These are phyloP conservation scores for Nixonia krombeini DNA, from an alignment of 1,140 invertebrate genomes.

Conservation along the genomic window DNA sequence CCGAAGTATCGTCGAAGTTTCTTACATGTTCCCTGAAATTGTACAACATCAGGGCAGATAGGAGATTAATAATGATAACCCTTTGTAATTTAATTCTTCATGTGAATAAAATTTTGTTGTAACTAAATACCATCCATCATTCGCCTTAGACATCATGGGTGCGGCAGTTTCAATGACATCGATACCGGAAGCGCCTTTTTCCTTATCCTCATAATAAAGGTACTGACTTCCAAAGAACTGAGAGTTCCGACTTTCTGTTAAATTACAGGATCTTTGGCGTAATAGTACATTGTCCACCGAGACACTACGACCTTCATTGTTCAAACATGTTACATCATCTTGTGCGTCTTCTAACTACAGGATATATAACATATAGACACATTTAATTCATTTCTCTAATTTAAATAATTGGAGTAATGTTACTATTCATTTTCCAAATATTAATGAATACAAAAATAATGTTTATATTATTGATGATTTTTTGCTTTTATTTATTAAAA, in stretches of 20 bases:
- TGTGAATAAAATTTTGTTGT: too few relatives aligned
- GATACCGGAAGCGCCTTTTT: conserved; percentile 72
- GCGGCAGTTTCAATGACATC: conserved; percentile 78
- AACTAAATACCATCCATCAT: conserved; percentile 78
- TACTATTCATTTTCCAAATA: too few relatives aligned
- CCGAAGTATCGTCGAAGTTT: too few relatives aligned
- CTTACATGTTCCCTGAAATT: too few relatives aligned
- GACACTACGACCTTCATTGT: conserved; percentile 18
- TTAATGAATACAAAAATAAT: too few relatives aligned
- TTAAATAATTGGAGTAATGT: too few relatives aligned
- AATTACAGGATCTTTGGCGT: conserved; percentile 19
- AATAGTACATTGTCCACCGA: conserved; percentile 40
- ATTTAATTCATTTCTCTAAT: too few relatives aligned
- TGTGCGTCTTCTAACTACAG: conserved; percentile 14
- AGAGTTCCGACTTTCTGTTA: conserved; percentile 65
- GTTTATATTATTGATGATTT: neutral
- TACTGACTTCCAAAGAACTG: conserved; percentile 74
- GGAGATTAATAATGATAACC: too few relatives aligned
- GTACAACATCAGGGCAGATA: too few relatives aligned
- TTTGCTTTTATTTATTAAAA: neutral
- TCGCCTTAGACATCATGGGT: conserved; percentile 77
- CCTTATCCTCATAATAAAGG: conserved; percentile 77
- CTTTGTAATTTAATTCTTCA: too few relatives aligned
- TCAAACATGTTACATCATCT: conserved; percentile 1
- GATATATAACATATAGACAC: too few relatives aligned